These are phyloP conservation scores for Chrysogorgia sp. DNA, from an alignment of 92 coral and sea anemone genomes.

Conservation along the genomic window DNA sequence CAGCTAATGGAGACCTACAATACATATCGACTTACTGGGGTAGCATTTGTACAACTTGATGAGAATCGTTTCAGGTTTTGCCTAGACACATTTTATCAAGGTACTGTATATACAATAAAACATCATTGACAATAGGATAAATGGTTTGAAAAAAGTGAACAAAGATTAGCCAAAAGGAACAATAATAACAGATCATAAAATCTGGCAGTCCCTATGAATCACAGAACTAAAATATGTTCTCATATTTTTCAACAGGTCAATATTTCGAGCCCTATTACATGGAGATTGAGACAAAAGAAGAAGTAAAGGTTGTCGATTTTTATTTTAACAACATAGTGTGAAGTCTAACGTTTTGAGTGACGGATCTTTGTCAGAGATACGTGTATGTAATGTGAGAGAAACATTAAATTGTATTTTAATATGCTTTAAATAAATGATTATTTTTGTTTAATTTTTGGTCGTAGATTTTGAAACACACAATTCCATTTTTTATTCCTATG, in stretches of 20 bases:
- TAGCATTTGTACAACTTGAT: constrained; percentile 25
- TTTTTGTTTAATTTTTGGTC: no score
- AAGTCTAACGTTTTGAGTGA: not conserved
- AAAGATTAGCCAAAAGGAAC: not conserved
- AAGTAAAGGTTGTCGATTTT: constrained; percentile 9
- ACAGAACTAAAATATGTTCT: not conserved
- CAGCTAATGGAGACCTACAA: constrained; percentile 29
- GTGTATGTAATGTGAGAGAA: not conserved
- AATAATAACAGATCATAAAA: no score
- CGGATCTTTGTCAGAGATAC: not conserved
- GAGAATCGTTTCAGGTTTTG: constrained; percentile 26
- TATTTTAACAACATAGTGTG: not conserved
- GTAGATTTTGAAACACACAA: constrained; percentile 38
- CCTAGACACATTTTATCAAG: constrained; percentile 35
- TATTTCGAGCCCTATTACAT: constrained; percentile 35
- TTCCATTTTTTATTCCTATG: constrained; percentile 35
- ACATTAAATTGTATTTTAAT: no score
- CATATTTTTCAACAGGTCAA: not conserved
- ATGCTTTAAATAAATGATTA: no score
- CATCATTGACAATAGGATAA: not conserved
- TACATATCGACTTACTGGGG: constrained; percentile 33
- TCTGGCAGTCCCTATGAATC: no score
- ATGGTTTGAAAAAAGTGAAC: not conserved
- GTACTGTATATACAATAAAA: not conserved
- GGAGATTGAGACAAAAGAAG: constrained; percentile 19